Evolutionary conservation across 2,797 vertebrate species (phyloP), one percentile per base, ranked within the genome.

Genomic region (Rhinophrynus dorsalis): DNA sequence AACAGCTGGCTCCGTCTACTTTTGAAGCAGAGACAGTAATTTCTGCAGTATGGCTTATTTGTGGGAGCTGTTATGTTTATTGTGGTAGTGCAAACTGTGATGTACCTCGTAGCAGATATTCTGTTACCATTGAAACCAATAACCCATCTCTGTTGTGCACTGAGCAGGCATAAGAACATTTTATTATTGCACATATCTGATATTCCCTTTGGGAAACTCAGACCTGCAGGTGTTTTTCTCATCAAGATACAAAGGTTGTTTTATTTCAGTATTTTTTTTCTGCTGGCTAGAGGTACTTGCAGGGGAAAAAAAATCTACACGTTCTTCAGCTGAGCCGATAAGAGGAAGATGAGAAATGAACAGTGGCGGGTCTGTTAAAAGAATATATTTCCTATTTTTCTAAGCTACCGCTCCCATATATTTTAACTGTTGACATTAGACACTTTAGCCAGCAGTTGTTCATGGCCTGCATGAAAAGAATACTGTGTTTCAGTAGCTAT

Each of bases 211-310:
- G 68, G 60, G 60, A 63, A 64, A 30, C 21, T 5, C 17, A 13
- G 58, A 57, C 30, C 52, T 58, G 60, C 68, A 72, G 60, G 52
- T 65, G 68, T 64, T 65, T 72, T 72, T 72, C 60, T 65, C 68
- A 65, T 72, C 20, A 64, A 65, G 52, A 51, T 18, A 58, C 37
- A 65, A 64, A 72, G 32, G 51, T 58, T 40, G n/a, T 40, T 64
- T 50, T 8, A 50, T 72, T 65, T 50, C 68, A 51, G 13, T 4
- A 9, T 17, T 30, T 54, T 40, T 13, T 44, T 44, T 44, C 40
- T n/a, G 3, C 7, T 42, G 40, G 59, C 10, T 56, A 55, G 40
- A 57, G 33, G 10, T 57, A 35, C 60, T 40, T 50, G 33, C 38
- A 56, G 32, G 51, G 51, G 55, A 38, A 15, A 38, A 3, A 38